Percentiles rank a stretch among this genome's conserved stretches.
Conservation (phyloP, 2,888 invertebrate species). For the Pardosa pseudoannulata region DNA sequence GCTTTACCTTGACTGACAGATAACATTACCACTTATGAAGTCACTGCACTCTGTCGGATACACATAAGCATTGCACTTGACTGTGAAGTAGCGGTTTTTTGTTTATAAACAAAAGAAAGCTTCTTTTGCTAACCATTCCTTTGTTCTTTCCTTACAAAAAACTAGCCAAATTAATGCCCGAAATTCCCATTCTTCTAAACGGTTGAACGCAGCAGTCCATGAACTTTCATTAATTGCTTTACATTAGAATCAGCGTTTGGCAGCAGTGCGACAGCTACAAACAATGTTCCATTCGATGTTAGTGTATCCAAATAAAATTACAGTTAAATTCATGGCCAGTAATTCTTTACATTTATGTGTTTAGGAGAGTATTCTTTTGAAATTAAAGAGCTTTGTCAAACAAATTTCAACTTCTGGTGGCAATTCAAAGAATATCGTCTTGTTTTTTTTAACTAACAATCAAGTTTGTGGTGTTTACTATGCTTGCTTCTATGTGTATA, state of each 20-base stretch:
- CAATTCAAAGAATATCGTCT: background rate
- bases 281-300: background rate
- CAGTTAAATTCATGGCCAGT: background rate
- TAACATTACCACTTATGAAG: background rate
- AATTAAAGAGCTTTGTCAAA: background rate
- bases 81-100: background rate
- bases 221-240: background rate
- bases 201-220: background rate
- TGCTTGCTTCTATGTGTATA: too few species aligned
- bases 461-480: too few species aligned
- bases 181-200: background rate
- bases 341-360: too few species aligned
- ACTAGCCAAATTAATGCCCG: background rate
- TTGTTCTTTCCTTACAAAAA: background rate
- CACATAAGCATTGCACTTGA: background rate
- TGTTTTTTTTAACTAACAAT: too few species aligned
- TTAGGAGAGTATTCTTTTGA: background rate
- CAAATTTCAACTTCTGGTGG: background rate
- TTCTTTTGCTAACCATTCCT: background rate
- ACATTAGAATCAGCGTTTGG: background rate
- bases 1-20: background rate
- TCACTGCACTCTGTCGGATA: background rate
- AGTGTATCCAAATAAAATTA: background rate
- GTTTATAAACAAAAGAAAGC: background rate
- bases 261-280: background rate